These are phyloP conservation scores for Epinephelus cyanopodus DNA, from an alignment of 2,113 vertebrate genomes.

Conservation along the genomic window DNA sequence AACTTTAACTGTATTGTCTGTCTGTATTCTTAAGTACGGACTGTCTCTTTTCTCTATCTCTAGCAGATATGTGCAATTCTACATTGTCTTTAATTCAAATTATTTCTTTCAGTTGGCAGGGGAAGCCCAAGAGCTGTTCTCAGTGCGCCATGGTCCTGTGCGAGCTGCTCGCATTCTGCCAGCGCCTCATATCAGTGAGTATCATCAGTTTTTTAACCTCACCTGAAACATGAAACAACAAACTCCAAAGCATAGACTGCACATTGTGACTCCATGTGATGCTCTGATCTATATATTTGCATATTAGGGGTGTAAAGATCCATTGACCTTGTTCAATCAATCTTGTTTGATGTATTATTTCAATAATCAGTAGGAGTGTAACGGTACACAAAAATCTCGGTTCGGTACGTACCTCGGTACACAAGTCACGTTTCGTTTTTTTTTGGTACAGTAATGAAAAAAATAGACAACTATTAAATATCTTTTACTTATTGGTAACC, in stretches of 20 bases:
- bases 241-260: background rate
- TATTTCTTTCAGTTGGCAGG: slow-evolving; percentile 89
- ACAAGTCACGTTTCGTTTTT: too few species aligned
- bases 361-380: too few species aligned
- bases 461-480: too few species aligned
- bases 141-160: slow-evolving; percentile 94
- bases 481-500: too few species aligned
- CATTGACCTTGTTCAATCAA: too few species aligned
- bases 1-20: background rate
- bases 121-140: slow-evolving; percentile 98
- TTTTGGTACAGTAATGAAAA: too few species aligned
- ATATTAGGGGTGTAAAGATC: too few species aligned
- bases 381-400: too few species aligned
- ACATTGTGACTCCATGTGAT: background rate
- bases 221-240: background rate
- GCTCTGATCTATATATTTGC: background rate
- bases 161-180: slow-evolving; percentile 93
- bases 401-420: too few species aligned
- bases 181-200: slow-evolving; percentile 93
- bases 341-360: too few species aligned
- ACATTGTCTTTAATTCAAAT: background rate
- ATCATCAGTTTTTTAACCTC: background rate
- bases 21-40: background rate
- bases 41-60: background rate
- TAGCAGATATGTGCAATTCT: background rate